Evolutionary conservation across 2,113 vertebrate genomes (phyloP), one percentile per base, ranked within the genome.

Genomic region (Lasiurus cinereus): DNA sequence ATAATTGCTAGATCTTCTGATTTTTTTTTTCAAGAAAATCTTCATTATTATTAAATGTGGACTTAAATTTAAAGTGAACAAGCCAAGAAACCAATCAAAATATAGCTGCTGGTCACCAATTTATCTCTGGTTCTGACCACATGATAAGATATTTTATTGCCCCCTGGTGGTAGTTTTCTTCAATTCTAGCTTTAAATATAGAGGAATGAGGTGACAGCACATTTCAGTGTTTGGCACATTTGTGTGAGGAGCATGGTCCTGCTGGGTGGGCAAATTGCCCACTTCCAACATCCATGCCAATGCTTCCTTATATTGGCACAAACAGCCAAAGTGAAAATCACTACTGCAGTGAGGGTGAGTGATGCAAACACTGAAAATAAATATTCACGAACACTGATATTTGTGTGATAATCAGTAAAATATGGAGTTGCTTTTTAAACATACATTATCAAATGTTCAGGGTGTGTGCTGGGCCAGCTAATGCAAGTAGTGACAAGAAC

Each of bases 141-240:
- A 77, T 85, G 92, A 84, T 73, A 76, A 92, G 48, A 64, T 79
- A 69, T 93, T 93, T 59, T 76, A 67, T 92, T 94, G 92, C 88
- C 94, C 80, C 24, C 94, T 96, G 54, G 82, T 96, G 94, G 85
- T 83, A 21, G 36, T 18, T 90, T 94, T 88, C 85, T 86, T 91
- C n/a, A 54, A 54, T 56, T 78, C 56, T 94, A 92, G 69, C 22
- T 91, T 92, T 66, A 64, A 66, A 80, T 93, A 73, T 88, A 82
- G 36, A 95, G 54, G 64, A 59, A 86, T 69, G 31, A 91, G 39
- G 14, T 70, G 64, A 95, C 50, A 59, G 43, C 19, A 66, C 6
- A 59, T 96, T 91, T 92, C 39, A 78, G 24, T 50, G 24, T 90
- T 79, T 94, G 94, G 43, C 77, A 95, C 31, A 29, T 94, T 92